phyloP scores from a whole-genome alignment of 1,140 invertebrate species.

The Drosophila willistoni region DNA sequence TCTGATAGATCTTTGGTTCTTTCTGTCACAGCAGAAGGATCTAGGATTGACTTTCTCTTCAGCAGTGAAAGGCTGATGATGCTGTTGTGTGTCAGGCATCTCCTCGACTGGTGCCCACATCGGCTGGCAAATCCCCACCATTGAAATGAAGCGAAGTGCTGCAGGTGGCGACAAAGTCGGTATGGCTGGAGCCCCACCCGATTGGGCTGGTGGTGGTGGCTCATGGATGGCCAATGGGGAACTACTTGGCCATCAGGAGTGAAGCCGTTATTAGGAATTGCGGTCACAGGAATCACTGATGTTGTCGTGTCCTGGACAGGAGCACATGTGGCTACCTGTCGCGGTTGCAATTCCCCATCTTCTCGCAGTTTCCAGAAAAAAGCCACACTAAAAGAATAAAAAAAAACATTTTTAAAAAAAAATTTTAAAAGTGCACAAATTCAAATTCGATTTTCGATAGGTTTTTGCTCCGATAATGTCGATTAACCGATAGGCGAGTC shows the following conservation, averaged over 20 bases:
- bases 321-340: neutral
- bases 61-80: conserved; percentile 19
- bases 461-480: too few species aligned
- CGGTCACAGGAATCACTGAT: neutral
- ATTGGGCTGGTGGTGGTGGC: conserved; percentile 18
- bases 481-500: too few species aligned
- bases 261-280: neutral
- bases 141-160: conserved; percentile 82
- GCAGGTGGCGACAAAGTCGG: conserved; percentile 14
- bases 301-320: neutral
- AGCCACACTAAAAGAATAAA: too few species aligned
- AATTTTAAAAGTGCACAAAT: too few species aligned
- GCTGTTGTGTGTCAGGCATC: neutral
- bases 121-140: conserved; percentile 85
- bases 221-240: conserved; percentile 30
- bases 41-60: conserved; percentile 12
- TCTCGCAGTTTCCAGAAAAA: too few species aligned
- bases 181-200: conserved; percentile 8
- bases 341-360: neutral
- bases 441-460: too few species aligned
- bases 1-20: too few species aligned
- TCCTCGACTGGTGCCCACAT: conserved; percentile 84
- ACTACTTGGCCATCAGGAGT: conserved; percentile 8
- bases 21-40: too few species aligned
- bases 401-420: too few species aligned